Evolutionary conservation across 2,797 vertebrate genomes (phyloP).

Genomic region (Clarias pachynema): DNA sequence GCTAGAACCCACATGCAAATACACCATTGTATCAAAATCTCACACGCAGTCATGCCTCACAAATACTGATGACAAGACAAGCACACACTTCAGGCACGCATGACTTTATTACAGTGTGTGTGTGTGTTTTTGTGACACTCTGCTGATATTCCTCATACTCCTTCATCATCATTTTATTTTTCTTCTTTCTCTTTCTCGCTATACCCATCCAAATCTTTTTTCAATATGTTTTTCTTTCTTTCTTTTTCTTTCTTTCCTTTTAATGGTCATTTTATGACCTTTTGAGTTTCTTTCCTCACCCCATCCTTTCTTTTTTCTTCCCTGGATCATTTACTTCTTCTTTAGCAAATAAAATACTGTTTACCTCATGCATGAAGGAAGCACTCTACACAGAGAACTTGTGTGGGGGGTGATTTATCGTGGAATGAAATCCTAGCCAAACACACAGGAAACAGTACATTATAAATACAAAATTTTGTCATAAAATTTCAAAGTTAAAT

Average conservation of each 20-base stretch:
- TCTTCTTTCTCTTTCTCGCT: neutral
- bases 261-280: neutral
- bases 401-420: slow-evolving; percentile 11
- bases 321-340: neutral
- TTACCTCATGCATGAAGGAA: slow-evolving; percentile 11
- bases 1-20: neutral
- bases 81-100: neutral
- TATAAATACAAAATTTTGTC: slow-evolving; percentile 7
- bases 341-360: slow-evolving; percentile 4
- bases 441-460: slow-evolving; percentile 25
- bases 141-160: neutral
- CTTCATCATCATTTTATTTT: neutral
- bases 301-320: neutral
- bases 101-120: neutral
- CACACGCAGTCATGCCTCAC: neutral
- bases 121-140: neutral
- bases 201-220: neutral
- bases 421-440: slow-evolving; percentile 22
- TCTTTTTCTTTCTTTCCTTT: neutral
- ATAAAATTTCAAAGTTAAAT: slow-evolving; percentile 23
- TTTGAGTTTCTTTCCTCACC: neutral
- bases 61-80: neutral
- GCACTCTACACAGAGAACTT: neutral
- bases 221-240: neutral
- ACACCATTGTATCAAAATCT: slow-evolving; percentile 12